Percentiles rank a stretch among this genome's conserved stretches.
phyloP scores from a whole-genome alignment of 1,140 invertebrate species.

The Homarus americanus region DNA sequence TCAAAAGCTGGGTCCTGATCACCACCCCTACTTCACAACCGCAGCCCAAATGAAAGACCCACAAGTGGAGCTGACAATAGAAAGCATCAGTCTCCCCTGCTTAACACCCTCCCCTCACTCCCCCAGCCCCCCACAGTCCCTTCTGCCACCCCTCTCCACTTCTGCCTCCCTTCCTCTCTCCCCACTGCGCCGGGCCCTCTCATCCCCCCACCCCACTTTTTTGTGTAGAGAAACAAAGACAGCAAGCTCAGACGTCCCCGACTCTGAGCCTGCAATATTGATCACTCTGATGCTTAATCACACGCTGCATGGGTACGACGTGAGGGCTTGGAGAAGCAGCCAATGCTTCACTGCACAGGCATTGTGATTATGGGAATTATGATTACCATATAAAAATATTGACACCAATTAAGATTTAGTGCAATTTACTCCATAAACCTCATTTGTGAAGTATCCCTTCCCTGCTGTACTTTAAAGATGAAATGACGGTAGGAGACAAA shows the following conservation, averaged over 20 bases:
- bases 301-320: slow-evolving; percentile 74
- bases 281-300: slow-evolving; percentile 75
- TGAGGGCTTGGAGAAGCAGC: slow-evolving; percentile 27
- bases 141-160: slow-evolving; percentile 27
- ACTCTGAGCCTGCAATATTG: slow-evolving; percentile 75
- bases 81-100: slow-evolving; percentile 75
- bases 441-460: no score
- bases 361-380: slow-evolving; percentile 30
- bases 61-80: slow-evolving; percentile 74
- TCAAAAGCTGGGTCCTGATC: slow-evolving; percentile 31
- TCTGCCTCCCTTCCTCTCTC: slow-evolving; percentile 44
- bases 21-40: slow-evolving; percentile 51
- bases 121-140: slow-evolving; percentile 2
- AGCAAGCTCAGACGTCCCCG: slow-evolving; percentile 74
- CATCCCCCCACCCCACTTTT: slow-evolving; percentile 69
- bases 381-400: background rate
- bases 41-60: slow-evolving; percentile 73
- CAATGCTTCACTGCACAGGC: slow-evolving; percentile 7
- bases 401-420: no score
- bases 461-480: background rate
- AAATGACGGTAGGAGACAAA: no score
- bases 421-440: no score
- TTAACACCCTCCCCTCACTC: slow-evolving; percentile 55
- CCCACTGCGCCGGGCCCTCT: slow-evolving; percentile 58
- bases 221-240: slow-evolving; percentile 75